Evolutionary conservation across 92 coral and sea anemone species (phyloP).

Genomic region (Paragorgia papillata): DNA sequence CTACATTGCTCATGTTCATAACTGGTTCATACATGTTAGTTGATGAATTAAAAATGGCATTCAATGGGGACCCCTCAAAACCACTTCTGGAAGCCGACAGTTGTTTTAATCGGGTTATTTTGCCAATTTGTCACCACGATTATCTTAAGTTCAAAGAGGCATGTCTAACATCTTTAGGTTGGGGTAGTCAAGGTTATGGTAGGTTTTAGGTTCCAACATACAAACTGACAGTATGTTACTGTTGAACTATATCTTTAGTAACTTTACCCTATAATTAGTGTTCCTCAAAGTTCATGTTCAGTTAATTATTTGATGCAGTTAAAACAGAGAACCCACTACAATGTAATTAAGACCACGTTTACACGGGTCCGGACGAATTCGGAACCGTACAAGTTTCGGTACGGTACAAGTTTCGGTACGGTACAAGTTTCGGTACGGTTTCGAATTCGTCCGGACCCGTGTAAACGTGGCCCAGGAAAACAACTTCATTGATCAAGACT

Average conservation of each 20-base stretch:
- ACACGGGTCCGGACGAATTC: too few species aligned
- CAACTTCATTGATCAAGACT: too few species aligned
- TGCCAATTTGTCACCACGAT: constrained; percentile 27
- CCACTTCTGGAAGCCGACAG: constrained; percentile 34
- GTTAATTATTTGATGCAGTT: too few species aligned
- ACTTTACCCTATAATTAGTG: too few species aligned
- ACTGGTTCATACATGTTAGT: constrained; percentile 30
- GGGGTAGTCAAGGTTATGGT: constrained; percentile 27
- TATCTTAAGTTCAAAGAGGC: constrained; percentile 20
- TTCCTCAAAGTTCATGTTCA: too few species aligned
- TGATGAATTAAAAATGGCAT: constrained; percentile 27
- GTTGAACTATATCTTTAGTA: constrained; percentile 10
- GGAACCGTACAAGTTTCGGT: too few species aligned
- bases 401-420: too few species aligned
- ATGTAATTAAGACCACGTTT: too few species aligned
- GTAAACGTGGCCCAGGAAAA: too few species aligned
- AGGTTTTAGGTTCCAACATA: constrained; percentile 21
- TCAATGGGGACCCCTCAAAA: constrained; percentile 26
- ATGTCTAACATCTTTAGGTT: constrained; percentile 9
- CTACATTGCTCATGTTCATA: constrained; percentile 24
- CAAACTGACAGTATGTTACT: constrained; percentile 6
- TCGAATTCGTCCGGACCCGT: too few species aligned
- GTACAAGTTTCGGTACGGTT: too few species aligned
- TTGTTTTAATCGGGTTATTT: constrained; percentile 17
- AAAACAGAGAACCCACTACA: too few species aligned